A percentile compares a stretch with the other conserved stretches of the same genome.
phyloP scores from a whole-genome alignment of 1,140 invertebrate genomes.

The Penaeus indicus region DNA sequence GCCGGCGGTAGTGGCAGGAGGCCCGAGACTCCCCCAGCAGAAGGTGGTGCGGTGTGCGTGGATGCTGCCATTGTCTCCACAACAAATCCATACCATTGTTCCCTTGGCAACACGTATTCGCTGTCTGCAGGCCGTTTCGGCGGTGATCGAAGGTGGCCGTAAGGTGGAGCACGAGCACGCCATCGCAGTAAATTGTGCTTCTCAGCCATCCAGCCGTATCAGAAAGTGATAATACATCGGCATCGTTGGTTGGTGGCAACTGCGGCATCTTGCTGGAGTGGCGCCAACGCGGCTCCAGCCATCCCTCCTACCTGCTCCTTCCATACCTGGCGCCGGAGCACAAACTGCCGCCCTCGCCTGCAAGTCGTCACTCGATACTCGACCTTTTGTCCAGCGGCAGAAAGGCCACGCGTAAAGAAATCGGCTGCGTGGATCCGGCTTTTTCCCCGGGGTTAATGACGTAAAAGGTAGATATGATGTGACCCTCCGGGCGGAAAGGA shows the following conservation, averaged over 20 bases:
- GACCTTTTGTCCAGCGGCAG: background rate
- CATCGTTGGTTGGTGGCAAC: slow-evolving; percentile 31
- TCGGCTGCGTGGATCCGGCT: background rate
- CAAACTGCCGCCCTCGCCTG: background rate
- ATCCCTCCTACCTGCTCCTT: slow-evolving; percentile 11
- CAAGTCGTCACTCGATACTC: background rate
- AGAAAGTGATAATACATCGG: no score
- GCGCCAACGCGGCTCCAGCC: slow-evolving; percentile 29
- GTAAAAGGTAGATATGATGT: slow-evolving; percentile 58
- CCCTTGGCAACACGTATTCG: no score
- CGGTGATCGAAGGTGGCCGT: no score
- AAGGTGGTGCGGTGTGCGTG: no score
- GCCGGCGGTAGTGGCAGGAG: no score
- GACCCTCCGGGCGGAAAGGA: slow-evolving; percentile 45
- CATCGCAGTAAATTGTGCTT: no score
- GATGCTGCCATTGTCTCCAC: no score
- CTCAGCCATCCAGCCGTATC: no score
- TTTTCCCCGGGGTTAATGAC: slow-evolving; percentile 46
- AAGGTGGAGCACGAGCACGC: no score
- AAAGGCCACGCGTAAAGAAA: background rate
- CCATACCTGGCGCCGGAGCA: slow-evolving; percentile 52
- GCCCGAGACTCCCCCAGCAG: no score
- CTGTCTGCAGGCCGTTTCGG: no score
- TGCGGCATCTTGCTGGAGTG: slow-evolving; percentile 13
- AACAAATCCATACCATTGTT: no score